Percentiles rank a stretch among this genome's conserved stretches.
Evolutionary conservation across 2,797 vertebrate species (phyloP).

Genomic region (Leuciscus waleckii): DNA sequence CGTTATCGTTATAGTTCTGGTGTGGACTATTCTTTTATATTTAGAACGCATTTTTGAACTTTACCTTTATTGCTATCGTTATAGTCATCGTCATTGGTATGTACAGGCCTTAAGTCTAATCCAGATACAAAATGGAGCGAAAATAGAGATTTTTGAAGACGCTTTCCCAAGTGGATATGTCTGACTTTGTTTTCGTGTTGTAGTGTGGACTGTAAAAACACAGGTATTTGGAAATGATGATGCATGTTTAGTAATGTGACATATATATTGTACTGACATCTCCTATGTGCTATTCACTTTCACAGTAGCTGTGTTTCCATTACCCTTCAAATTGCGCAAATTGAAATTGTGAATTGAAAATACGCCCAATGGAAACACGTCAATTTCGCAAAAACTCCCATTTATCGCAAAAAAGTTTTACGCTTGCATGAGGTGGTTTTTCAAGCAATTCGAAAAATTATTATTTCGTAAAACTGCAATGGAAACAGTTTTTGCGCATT

Average conservation of each 20-base stretch:
- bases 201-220: neutral
- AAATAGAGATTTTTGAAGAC: neutral
- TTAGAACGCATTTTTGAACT: neutral
- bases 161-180: neutral
- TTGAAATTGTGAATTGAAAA: no score
- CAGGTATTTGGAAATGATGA: neutral
- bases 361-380: no score
- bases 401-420: no score
- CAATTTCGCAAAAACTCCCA: no score
- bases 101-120: neutral
- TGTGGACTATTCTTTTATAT: neutral
- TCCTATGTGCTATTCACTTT: neutral
- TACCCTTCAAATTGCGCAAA: no score
- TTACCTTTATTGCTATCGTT: neutral
- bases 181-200: neutral
- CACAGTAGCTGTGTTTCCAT: neutral
- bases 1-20: neutral
- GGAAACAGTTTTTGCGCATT: no score
- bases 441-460: no score
- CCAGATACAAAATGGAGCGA: neutral
- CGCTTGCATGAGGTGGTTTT: no score
- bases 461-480: no score
- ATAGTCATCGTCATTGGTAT: neutral
- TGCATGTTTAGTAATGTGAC: neutral
- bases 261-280: neutral